Conservation (phyloP, 2,797 vertebrate species). For the Darevskia mixta region DNA sequence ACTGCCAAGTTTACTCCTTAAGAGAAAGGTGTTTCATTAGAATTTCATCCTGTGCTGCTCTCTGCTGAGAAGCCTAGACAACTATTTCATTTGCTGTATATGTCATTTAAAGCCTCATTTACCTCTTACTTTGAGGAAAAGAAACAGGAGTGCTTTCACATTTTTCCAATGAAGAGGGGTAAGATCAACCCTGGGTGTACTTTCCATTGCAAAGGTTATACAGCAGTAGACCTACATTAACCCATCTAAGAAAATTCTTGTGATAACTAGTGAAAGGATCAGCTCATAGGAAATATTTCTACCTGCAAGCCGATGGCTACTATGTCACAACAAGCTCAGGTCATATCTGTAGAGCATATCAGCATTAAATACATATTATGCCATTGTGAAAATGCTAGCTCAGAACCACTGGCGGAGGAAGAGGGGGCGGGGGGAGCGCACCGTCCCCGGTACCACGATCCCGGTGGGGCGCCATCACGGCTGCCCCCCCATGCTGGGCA, state of each 20-base stretch:
- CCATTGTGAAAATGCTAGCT: not conserved
- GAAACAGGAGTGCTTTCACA: slow-evolving; percentile 24
- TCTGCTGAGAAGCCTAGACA: not conserved
- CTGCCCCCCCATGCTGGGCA: too few species aligned
- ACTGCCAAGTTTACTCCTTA: slow-evolving; percentile 16
- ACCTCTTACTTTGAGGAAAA: slow-evolving; percentile 30
- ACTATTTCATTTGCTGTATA: not conserved
- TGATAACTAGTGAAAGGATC: not conserved
- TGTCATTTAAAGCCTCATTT: slow-evolving; percentile 28
- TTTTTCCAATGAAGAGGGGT: not conserved
- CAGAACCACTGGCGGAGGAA: not conserved
- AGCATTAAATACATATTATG: not conserved
- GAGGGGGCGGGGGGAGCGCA: too few species aligned
- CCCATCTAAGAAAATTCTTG: not conserved
- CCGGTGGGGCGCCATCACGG: too few species aligned
- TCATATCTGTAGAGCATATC: not conserved
- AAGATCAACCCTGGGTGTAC: not conserved
- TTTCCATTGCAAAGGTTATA: not conserved
- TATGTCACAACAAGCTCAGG: not conserved
- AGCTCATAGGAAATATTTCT: not conserved
- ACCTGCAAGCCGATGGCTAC: not conserved
- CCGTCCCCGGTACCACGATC: too few species aligned
- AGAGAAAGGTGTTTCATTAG: slow-evolving; percentile 18
- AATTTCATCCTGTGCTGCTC: slow-evolving; percentile 6
- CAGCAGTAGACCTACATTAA: not conserved